Base-by-base conservation (phyloP, 2,888 invertebrate genomes). In the Melanotus villosus region DNA sequence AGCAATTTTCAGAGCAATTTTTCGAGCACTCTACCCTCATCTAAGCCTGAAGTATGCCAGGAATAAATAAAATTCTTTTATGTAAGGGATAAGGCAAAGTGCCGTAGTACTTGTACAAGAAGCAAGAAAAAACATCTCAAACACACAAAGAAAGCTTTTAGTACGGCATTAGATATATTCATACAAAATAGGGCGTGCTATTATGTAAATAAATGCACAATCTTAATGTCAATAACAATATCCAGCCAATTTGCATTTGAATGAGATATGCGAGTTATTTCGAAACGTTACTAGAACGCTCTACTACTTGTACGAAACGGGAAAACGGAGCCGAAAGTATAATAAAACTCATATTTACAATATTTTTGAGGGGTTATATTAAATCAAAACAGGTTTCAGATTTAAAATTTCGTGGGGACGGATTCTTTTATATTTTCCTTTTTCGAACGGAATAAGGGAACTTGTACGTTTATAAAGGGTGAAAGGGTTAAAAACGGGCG, bases 181-280 rank as follows among this genome's bases (percentile, higher is more conserved):
- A 54, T 72, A 72, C 63, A 71, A 64, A 68, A 73, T 73, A 71
- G 66, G 60, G 68, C 70, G 71, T 71, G 75, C 77, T 80, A 79
- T 75, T 80, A 80, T 80, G 79, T 76, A 78, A 80, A 80, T 80
- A 79, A 77, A 80, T 79, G 80, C 79, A 78, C 76, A 78, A 79
- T 80, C 79, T 79, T 79, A 80, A 81, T 79, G 79, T 80, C 80
- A 80, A 80, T 80, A 77, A 78, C 77, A 78, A 73, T 77, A 79
- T 78, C 78, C 76, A 73, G 74, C 72, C 69, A 76, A 80, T 81
- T 80, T 80, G 77, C 80, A 81, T 81, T 73, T 77, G 79, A 80
- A 80, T 79, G 76, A 74, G 76, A 65, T 66, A 72, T 73, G 71
- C 77, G 78, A 77, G 75, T 75, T 75, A 75, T 70, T 75, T 73